Conservation (phyloP, 1,140 invertebrate genomes). For the Dreissena rostriformis region DNA sequence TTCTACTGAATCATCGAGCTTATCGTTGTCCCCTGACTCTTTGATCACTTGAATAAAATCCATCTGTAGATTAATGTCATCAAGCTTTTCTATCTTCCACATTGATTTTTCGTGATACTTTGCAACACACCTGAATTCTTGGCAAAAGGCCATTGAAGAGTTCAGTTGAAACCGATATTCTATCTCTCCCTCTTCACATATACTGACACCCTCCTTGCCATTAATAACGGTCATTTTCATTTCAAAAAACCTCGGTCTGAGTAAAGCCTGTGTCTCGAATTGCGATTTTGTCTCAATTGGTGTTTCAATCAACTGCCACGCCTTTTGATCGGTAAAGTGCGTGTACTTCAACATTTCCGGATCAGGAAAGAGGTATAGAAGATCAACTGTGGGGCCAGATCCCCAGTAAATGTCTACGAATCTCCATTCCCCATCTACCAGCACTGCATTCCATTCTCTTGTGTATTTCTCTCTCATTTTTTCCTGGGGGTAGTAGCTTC, state of each 20-base stretch:
- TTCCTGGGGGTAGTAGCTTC: neutral
- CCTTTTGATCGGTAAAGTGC: conserved; percentile 9
- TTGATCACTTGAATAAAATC: conserved; percentile 31
- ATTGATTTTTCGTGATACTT: neutral
- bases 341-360: conserved; percentile 15
- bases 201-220: neutral
- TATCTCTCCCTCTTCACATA: conserved; percentile 5
- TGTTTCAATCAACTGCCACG: conserved; percentile 1
- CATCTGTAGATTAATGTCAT: neutral
- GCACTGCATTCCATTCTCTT: conserved; percentile 39
- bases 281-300: neutral
- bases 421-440: conserved; percentile 22
- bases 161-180: conserved; percentile 15
- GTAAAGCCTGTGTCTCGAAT: conserved; percentile 11
- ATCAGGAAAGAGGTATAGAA: conserved; percentile 24
- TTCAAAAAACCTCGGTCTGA: conserved; percentile 28
- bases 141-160: neutral
- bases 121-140: conserved; percentile 32
- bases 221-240: conserved; percentile 9
- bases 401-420: conserved; percentile 35
- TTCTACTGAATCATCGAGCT: neutral
- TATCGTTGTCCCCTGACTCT: neutral
- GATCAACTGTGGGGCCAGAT: neutral
- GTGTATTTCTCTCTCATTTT: neutral
- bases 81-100: conserved; percentile 2